These are phyloP conservation scores for Propsilocerus akamusi DNA, from an alignment of 1,140 invertebrate genomes.

Conservation along the genomic window DNA sequence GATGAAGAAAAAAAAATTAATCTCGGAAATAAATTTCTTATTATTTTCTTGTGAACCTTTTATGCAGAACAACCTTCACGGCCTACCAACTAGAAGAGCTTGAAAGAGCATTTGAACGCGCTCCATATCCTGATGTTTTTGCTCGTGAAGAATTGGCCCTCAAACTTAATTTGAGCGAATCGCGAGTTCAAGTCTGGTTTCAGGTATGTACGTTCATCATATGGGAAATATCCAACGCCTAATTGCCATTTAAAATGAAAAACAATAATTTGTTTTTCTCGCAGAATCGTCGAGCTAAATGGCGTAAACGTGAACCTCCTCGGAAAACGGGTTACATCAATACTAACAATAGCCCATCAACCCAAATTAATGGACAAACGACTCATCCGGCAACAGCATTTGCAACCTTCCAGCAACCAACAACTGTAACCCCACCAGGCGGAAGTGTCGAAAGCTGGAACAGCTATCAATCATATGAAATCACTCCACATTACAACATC, in stretches of 20 bases:
- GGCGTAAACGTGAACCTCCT: slow-evolving; percentile 94
- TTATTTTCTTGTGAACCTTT: too few relatives aligned
- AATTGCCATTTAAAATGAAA: not conserved
- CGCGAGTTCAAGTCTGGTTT: slow-evolving; percentile 67
- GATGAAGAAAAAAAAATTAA: too few relatives aligned
- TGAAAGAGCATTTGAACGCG: slow-evolving; percentile 82
- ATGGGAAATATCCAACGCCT: not conserved
- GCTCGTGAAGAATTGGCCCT: slow-evolving; percentile 84
- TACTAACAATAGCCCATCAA: slow-evolving; percentile 36
- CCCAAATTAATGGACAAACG: slow-evolving; percentile 30
- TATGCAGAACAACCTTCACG: slow-evolving; percentile 83
- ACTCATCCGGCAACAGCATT: slow-evolving; percentile 46
- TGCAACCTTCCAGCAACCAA: slow-evolving; percentile 33
- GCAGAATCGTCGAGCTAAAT: slow-evolving; percentile 91
- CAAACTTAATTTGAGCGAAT: slow-evolving; percentile 78
- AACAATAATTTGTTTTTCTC: not conserved
- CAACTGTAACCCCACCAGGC: slow-evolving; percentile 36
- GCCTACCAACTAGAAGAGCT: slow-evolving; percentile 89
- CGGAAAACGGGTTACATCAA: slow-evolving; percentile 71
- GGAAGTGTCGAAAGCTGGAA: slow-evolving; percentile 48
- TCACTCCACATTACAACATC: slow-evolving; percentile 48
- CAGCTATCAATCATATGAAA: slow-evolving; percentile 52
- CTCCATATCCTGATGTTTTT: slow-evolving; percentile 93
- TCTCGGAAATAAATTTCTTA: too few relatives aligned
- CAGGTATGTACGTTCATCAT: slow-evolving; percentile 9